Conservation (phyloP, 2,888 invertebrate species). For the Phalera bucephala region DNA sequence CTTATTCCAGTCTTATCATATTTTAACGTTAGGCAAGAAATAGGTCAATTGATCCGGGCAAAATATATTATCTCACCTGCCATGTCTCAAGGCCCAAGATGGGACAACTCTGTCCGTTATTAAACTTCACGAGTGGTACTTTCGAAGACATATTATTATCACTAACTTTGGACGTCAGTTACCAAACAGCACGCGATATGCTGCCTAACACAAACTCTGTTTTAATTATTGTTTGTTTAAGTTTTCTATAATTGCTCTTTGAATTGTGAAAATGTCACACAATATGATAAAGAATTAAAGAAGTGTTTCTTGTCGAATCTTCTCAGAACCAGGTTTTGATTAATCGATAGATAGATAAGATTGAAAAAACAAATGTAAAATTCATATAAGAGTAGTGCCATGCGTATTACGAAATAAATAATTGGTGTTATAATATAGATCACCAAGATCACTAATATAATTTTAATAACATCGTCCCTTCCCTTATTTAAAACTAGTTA, state of each 20-base stretch:
- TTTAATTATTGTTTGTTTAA: not conserved
- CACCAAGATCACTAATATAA: too few species aligned
- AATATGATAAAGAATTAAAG: too few species aligned
- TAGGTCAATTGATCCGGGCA: not conserved
- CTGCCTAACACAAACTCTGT: not conserved
- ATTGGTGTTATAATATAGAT: too few species aligned
- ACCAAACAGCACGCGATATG: not conserved
- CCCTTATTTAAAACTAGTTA: not conserved
- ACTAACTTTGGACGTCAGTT: conserved; percentile 1
- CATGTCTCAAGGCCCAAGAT: conserved; percentile 84
- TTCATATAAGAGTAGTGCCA: too few species aligned
- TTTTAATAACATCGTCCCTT: not conserved
- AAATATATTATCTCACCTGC: conserved; percentile 70
- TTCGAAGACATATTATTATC: conserved; percentile 23
- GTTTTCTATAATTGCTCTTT: too few species aligned
- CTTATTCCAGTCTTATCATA: too few species aligned
- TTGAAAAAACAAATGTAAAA: too few species aligned
- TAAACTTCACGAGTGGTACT: conserved; percentile 65
- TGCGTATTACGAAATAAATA: too few species aligned
- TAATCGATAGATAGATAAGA: too few species aligned
- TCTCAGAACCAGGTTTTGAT: too few species aligned
- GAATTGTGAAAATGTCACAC: too few species aligned
- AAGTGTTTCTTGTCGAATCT: too few species aligned
- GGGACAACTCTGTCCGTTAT: conserved; percentile 76
- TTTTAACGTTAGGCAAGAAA: not conserved